Base-by-base conservation (phyloP, 2,888 invertebrate species). In the Apantesis nais region DNA sequence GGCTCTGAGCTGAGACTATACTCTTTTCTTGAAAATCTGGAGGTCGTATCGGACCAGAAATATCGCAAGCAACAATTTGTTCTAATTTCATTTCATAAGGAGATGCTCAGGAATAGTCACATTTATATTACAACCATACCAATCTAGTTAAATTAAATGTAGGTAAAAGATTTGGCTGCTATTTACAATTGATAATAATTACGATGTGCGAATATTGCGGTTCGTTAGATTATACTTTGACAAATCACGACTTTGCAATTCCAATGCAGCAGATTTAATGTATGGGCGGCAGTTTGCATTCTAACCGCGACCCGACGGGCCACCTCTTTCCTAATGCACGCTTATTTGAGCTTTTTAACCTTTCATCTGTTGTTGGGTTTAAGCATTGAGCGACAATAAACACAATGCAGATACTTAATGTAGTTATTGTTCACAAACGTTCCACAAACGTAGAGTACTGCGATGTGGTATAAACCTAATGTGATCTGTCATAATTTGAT, bases 221-320 rank as follows among this genome's bases (percentile, higher is more conserved):
- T 93, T 93, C 93, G 93, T 91, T 91, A 93, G 93, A 94, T 94
- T 95, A 94, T 94, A 92, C 94, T 95, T 94, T 95, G 95, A 95
- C 95, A 95, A 95, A 95, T 95, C 95, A 95, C 95, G 95, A 95
- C 95, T 94, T 94, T 90, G 94, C 94, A 94, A 94, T 95, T 95
- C 94, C 90, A 93, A 94, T 94, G 94, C 91, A 93, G 93, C 91
- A 92, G 91, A 94, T 94, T 94, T 94, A 95, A 94, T 94, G 94
- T 95, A 94, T 94, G 95, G 94, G 94, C 94, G 95, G 94, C 91
- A 94, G 93, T 94, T 95, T 94, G 94, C 95, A 94, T 94, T 95
- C 93, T 94, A 93, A 90, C 93, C 90, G 92, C 94, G 94, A 94
- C 95, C 94, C 89, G 83, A 88, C 89, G 89, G 93, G 93, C 93